phyloP scores from a whole-genome alignment of 2,797 vertebrate genomes.

The Kryptolebias ocellatus region DNA sequence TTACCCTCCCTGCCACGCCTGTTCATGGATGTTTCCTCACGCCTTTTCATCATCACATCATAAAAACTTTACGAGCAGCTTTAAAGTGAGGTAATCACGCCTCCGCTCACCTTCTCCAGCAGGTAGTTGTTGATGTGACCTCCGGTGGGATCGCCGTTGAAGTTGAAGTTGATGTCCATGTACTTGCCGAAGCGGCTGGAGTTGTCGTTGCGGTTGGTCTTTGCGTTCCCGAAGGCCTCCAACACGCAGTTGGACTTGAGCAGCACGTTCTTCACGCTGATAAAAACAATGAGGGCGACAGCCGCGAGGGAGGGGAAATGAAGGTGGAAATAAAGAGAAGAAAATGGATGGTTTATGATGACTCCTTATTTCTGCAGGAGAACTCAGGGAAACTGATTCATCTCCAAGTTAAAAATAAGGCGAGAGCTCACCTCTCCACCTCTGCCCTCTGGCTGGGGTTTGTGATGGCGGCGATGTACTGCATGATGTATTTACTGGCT shows the following conservation, averaged over 20 bases:
- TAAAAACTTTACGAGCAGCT: no score
- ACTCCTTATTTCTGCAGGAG: not conserved
- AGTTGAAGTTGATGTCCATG: constrained; percentile 98
- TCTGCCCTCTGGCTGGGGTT: constrained; percentile 89
- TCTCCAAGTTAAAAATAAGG: no score
- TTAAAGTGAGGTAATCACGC: no score
- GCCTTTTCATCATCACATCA: no score
- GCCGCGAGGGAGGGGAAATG: constrained; percentile 5
- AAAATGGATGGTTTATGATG: no score
- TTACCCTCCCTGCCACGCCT: no score
- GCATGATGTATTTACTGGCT: constrained; percentile 96
- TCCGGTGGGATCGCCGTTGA: constrained; percentile 92
- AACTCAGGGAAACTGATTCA: no score
- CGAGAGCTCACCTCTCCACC: constrained; percentile 86
- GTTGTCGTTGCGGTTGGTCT: constrained; percentile 95
- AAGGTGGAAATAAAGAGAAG: not conserved
- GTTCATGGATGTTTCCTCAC: no score
- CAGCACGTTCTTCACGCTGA: constrained; percentile 90
- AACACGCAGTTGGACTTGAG: constrained; percentile 94
- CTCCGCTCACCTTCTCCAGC: constrained; percentile 89
- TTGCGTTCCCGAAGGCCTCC: constrained; percentile 94
- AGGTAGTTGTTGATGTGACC: constrained; percentile 96
- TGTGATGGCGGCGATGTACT: constrained; percentile 94
- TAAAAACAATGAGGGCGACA: not conserved
- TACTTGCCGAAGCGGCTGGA: constrained; percentile 96